A percentile compares a stretch with the other conserved stretches of the same genome.
phyloP scores from a whole-genome alignment of 2,888 invertebrate species.

The Limnephilus auricula region DNA sequence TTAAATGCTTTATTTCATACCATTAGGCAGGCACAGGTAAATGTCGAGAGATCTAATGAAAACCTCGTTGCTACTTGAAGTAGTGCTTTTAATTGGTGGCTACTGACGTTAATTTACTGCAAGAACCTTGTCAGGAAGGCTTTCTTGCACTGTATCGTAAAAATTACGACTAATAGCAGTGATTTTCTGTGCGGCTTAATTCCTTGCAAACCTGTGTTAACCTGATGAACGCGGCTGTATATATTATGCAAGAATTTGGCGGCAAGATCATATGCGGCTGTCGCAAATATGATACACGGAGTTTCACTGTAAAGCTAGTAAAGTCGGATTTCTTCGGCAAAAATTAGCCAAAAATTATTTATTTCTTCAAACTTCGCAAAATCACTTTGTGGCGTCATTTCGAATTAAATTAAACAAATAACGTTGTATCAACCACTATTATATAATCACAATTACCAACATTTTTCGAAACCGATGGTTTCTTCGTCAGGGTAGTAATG shows the following conservation, averaged over 20 bases:
- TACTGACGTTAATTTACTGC: background rate
- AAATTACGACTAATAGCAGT: background rate
- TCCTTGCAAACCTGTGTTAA: background rate
- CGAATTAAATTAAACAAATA: too few relatives aligned
- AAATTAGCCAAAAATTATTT: too few relatives aligned
- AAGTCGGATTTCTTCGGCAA: too few relatives aligned
- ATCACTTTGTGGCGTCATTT: too few relatives aligned
- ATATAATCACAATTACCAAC: too few relatives aligned
- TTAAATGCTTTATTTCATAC: background rate
- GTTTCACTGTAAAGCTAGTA: too few relatives aligned
- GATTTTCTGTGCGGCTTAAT: background rate
- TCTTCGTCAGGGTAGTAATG: too few relatives aligned
- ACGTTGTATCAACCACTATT: too few relatives aligned
- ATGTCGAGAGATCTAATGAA: background rate
- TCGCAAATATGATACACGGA: background rate
- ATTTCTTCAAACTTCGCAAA: too few relatives aligned
- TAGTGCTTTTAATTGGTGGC: background rate
- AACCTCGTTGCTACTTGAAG: background rate
- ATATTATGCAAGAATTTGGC: background rate
- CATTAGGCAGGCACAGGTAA: background rate
- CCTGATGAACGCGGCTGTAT: background rate
- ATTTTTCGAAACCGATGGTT: too few relatives aligned
- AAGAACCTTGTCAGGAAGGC: slow-evolving; percentile 2
- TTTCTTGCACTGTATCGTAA: background rate
- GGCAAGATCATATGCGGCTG: background rate